A percentile compares a stretch with the other conserved stretches of the same genome.
Conservation (phyloP, 2,797 vertebrate genomes). For the Diceros bicornis region DNA sequence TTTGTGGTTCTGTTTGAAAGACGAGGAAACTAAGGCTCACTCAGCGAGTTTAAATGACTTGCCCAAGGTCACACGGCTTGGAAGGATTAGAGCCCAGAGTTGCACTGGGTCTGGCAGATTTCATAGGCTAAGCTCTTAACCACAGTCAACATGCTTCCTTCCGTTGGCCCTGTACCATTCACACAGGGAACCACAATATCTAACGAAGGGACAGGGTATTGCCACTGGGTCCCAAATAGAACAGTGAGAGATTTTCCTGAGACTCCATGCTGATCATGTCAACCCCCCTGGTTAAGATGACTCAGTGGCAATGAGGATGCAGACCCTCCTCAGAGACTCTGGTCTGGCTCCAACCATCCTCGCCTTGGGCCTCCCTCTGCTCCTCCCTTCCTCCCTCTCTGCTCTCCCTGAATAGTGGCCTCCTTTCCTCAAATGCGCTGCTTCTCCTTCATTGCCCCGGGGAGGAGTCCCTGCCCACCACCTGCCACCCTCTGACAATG, state of each 20-base stretch:
- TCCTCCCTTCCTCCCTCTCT: too few species aligned
- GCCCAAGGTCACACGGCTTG: background rate
- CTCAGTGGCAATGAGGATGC: too few species aligned
- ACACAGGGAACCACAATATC: background rate
- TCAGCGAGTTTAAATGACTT: background rate
- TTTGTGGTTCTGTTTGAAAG: background rate
- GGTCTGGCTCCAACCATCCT: too few species aligned
- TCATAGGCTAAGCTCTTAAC: background rate
- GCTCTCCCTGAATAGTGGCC: too few species aligned
- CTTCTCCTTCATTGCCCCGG: too few species aligned
- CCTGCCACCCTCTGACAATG: too few species aligned
- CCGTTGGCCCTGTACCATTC: background rate
- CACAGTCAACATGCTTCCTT: background rate
- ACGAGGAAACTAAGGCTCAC: background rate
- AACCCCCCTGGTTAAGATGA: too few species aligned
- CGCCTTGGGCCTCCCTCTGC: background rate
- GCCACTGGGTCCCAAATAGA: background rate
- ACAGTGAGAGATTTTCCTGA: background rate
- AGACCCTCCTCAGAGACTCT: too few species aligned
- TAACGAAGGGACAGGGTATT: accelerated
- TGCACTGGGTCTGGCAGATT: background rate
- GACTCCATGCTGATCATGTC: background rate
- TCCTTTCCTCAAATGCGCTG: too few species aligned
- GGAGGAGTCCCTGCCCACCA: too few species aligned
- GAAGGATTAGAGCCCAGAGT: background rate